Conservation (phyloP, 1,140 invertebrate genomes). For the Musca domestica region DNA sequence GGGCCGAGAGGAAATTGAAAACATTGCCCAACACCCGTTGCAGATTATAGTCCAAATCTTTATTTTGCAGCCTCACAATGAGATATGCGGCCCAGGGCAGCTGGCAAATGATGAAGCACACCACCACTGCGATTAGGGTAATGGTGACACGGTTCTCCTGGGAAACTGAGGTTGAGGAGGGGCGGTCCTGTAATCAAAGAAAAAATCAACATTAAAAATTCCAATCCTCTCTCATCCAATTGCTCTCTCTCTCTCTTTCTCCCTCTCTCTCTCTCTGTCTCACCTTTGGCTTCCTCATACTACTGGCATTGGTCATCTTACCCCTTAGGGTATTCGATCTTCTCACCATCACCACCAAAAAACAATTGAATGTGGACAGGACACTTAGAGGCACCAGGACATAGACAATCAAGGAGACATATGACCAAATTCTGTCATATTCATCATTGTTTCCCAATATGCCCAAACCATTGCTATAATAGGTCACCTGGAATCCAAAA, state of each 20-base stretch:
- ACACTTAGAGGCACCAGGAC: conserved; percentile 66
- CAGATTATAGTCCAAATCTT: conserved; percentile 36
- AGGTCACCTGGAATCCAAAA: conserved; percentile 34
- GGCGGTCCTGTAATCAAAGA: conserved; percentile 34
- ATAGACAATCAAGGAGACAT: conserved; percentile 67
- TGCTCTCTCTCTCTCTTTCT: neutral
- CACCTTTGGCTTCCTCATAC: conserved; percentile 45
- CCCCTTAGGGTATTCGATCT: conserved; percentile 58
- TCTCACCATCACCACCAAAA: conserved; percentile 68
- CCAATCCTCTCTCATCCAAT: neutral
- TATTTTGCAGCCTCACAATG: conserved; percentile 33
- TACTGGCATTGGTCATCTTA: conserved; percentile 59
- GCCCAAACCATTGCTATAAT: conserved; percentile 34
- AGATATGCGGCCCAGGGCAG: conserved; percentile 62
- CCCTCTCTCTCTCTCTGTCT: neutral
- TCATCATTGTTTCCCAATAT: conserved; percentile 57
- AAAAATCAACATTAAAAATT: conserved; percentile 6
- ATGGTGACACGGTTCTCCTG: conserved; percentile 74
- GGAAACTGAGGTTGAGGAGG: conserved; percentile 39
- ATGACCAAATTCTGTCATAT: conserved; percentile 66
- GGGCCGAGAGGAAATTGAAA: conserved; percentile 68
- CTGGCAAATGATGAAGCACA: conserved; percentile 73
- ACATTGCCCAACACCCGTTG: conserved; percentile 63
- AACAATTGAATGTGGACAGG: conserved; percentile 70
- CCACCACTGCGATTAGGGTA: conserved; percentile 72